phyloP scores from a whole-genome alignment of 2,888 invertebrate genomes.

The Nasonia oneida region DNA sequence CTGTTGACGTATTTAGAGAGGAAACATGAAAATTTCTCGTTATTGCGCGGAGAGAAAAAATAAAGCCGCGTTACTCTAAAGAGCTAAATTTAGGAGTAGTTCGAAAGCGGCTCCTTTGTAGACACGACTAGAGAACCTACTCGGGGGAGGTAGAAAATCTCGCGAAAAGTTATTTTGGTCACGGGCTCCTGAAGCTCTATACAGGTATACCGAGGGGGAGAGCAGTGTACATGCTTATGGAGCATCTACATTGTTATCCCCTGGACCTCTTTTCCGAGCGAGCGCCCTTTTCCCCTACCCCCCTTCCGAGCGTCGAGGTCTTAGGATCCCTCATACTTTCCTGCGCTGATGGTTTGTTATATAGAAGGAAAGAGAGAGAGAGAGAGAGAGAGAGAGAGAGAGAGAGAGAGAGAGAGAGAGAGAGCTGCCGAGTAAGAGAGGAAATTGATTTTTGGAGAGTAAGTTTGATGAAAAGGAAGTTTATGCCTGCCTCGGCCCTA shows the following conservation, averaged over 20 bases:
- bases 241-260: conserved; percentile 45
- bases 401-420: no score
- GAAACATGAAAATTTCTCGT: conserved; percentile 51
- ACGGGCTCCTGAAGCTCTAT: conserved; percentile 32
- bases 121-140: background rate
- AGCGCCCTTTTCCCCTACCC: background rate
- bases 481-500: conserved; percentile 4
- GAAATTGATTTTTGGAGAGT: conserved; percentile 7
- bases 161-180: conserved; percentile 59
- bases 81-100: conserved; percentile 56
- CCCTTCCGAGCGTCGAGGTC: background rate
- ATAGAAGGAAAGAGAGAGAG: background rate
- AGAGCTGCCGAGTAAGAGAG: background rate
- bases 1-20: conserved; percentile 32
- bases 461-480: conserved; percentile 11
- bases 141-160: conserved; percentile 10
- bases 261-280: background rate
- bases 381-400: no score
- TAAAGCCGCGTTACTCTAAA: conserved; percentile 46
- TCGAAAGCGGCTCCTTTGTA: background rate
- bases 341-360: conserved; percentile 21
- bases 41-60: conserved; percentile 28
- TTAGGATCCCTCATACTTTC: background rate
- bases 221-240: conserved; percentile 2
- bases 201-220: background rate